Evolutionary conservation across 2,888 invertebrate genomes (phyloP), one percentile per base, ranked within the genome.

Genomic region (Phorcus lineatus): DNA sequence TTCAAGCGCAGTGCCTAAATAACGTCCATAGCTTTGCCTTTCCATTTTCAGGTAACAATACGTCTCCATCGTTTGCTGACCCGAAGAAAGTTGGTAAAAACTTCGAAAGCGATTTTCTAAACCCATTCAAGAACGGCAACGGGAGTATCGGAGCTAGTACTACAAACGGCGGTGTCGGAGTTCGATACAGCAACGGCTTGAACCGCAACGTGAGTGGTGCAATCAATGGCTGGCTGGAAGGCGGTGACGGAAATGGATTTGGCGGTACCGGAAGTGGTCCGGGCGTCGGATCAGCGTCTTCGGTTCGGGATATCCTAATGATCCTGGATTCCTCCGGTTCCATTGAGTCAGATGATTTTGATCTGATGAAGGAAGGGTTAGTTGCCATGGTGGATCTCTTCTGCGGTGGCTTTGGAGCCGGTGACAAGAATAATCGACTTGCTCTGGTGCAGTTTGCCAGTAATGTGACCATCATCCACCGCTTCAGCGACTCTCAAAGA

Each of bases 371-470:
- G 17, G 79, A 79, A 0, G 82, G 82, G 16, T 36, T 82, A n/a
- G 62, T 40, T 4, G 53, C 74, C 28, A 79, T 82, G 82, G 76
- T 82, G 13, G 62, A 74, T 55, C 57, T 82, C 13, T 82, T 82
- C 40, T 82, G 82, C 62, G 82, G 82, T 1, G 82, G 82, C 11
- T 79, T 82, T 54, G 82, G 82, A 16, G 16, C 77, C 17, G 28
- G 22, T 2, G 17, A 40, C 3, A 53, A n/a, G 24, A 82, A 82
- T 62, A 82, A 82, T 78, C 82, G 80, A 13, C 53, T 82, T 16
- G 82, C 82, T 53, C 70, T 82, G n/a, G 53, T 82, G 17, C 57
- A 79, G 77, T 82, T 79, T 47, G 79, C 82, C 17, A 79, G 79
- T 16, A 52, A 77, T 31, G 47, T 75, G 6, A 66, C 31, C 66